Conservation (phyloP, 2,797 vertebrate species). For the Alectoris magna region DNA sequence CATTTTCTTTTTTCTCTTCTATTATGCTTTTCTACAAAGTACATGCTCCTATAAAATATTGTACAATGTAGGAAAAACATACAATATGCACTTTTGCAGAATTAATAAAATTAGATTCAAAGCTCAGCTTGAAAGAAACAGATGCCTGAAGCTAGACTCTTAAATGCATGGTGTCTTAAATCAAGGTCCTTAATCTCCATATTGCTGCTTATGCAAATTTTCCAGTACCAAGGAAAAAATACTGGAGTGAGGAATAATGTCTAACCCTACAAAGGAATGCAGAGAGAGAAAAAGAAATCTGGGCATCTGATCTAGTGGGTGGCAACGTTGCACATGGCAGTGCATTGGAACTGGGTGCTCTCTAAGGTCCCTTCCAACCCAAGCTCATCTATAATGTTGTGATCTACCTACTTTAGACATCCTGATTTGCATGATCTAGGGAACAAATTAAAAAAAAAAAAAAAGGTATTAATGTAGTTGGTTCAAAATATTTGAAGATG, state of each 20-base stretch:
- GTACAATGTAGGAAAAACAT: neutral
- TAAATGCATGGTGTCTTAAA: slow-evolving; percentile 1
- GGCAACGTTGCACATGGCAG: neutral
- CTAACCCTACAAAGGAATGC: neutral
- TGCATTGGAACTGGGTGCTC: neutral
- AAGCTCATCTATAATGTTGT: neutral
- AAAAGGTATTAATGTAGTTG: neutral
- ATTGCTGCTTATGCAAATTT: neutral
- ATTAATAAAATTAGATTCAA: slow-evolving; percentile 2
- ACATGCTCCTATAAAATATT: neutral
- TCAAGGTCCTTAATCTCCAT: neutral
- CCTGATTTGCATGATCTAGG: neutral
- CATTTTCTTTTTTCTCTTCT: slow-evolving; percentile 22
- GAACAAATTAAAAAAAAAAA: neutral
- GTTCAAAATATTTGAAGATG: neutral
- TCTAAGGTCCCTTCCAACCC: neutral
- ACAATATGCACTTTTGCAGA: neutral
- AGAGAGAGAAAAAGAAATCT: neutral
- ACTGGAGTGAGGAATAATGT: neutral
- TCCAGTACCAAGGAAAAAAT: neutral
- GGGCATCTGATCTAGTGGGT: neutral
- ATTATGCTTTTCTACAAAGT: neutral
- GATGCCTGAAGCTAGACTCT: slow-evolving; percentile 1
- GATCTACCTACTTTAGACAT: neutral
- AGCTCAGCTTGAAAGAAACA: neutral